Conservation (phyloP, 2,797 vertebrate genomes). For the Bradypodion ventrale region DNA sequence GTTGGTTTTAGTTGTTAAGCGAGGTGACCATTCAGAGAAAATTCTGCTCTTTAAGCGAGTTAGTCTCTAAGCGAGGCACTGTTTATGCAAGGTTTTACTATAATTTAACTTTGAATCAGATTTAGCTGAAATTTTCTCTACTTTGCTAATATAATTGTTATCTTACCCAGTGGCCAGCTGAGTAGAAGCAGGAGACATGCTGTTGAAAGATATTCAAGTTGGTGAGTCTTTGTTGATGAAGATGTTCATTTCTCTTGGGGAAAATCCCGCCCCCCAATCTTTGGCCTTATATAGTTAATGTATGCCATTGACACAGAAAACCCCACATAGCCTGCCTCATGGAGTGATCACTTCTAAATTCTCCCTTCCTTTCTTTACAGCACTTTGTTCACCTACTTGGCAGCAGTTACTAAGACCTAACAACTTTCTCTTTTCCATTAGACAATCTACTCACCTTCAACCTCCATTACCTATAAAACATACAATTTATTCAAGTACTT, state of each 20-base stretch:
- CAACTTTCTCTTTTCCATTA: conserved; percentile 35
- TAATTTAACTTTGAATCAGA: neutral
- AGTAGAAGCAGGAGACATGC: neutral
- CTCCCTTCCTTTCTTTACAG: conserved; percentile 35
- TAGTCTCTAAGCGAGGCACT: no score
- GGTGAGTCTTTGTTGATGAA: neutral
- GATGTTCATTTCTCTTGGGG: neutral
- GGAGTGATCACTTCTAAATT: conserved; percentile 5
- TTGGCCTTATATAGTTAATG: neutral
- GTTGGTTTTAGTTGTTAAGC: no score
- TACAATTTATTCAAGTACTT: conserved; percentile 60
- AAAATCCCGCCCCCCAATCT: neutral
- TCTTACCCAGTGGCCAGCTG: neutral
- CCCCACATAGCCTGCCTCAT: neutral
- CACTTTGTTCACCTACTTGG: conserved; percentile 53
- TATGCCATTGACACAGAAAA: neutral
- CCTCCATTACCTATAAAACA: conserved; percentile 64
- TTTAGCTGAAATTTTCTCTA: neutral
- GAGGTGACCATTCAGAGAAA: no score
- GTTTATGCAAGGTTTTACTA: no score
- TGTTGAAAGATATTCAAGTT: neutral
- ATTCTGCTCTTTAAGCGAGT: no score
- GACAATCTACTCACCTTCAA: conserved; percentile 64
- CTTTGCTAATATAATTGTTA: neutral
- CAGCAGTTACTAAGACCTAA: conserved; percentile 54